Evolutionary conservation across 2,113 vertebrate genomes (phyloP), one percentile per base, ranked within the genome.

Genomic region (Oxygymnocypris stewartii): DNA sequence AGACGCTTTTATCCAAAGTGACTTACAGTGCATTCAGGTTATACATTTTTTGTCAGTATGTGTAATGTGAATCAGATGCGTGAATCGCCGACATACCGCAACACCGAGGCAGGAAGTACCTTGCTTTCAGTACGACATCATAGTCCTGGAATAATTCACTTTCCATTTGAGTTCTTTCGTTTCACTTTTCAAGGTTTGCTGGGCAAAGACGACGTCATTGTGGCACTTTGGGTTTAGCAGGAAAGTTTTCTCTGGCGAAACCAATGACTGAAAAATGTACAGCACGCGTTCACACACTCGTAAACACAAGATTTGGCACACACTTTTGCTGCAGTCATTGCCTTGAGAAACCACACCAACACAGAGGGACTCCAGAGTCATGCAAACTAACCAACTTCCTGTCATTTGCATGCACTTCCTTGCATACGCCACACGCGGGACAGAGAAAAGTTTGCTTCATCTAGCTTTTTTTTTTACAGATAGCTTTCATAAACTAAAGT

Each of bases 21-120:
- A n/a, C n/a, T n/a, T n/a, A n/a, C n/a, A n/a, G n/a, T n/a, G n/a
- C n/a, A n/a, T n/a, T n/a, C n/a, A n/a, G n/a, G n/a, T n/a, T n/a
- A n/a, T n/a, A n/a, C n/a, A n/a, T n/a, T n/a, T n/a, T n/a, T n/a
- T n/a, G n/a, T n/a, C n/a, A n/a, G n/a, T n/a, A n/a, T n/a, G n/a
- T n/a, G n/a, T n/a, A n/a, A n/a, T n/a, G n/a, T n/a, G n/a, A n/a
- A 81, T 81, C 59, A 20, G 23, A 81, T 81, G 79, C 9, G 59
- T 0, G 2, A 47, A 65, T 14, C 5, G 18, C 20, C 16, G 2
- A 18, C 49, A 16, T 8, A 2, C 2, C 57, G 0, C 23, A n/a
- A n/a, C n/a, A n/a, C n/a, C n/a, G n/a, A n/a, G 31, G 14, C 20
- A 79, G 35, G 54, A 40, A 59, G 77, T 61, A 16, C 0, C 16